Evolutionary conservation across 2,888 invertebrate species (phyloP).

Genomic region (Andrena marginata): DNA sequence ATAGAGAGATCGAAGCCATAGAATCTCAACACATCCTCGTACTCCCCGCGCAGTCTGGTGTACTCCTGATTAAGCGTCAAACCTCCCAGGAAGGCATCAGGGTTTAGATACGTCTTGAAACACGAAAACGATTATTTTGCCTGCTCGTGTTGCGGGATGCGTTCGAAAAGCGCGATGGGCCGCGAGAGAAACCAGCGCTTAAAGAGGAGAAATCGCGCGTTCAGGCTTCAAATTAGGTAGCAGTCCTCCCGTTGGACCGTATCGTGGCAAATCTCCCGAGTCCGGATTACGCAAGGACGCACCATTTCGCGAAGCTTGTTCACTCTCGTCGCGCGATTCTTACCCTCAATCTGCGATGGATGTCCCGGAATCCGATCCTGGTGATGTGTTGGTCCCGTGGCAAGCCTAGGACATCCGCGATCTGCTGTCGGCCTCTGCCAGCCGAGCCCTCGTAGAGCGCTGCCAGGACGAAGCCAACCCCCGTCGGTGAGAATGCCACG

Average conservation of each 20-base stretch:
- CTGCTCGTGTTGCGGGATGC: not conserved
- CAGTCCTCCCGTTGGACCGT: not conserved
- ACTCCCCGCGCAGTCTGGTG: conserved; percentile 90
- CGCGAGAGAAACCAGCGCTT: conserved; percentile 42
- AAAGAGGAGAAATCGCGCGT: conserved; percentile 39
- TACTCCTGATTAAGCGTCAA: conserved; percentile 92
- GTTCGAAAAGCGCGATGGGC: conserved; percentile 31
- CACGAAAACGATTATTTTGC: not conserved
- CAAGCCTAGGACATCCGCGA: conserved; percentile 89
- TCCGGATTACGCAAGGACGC: conserved; percentile 3
- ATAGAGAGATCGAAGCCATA: conserved; percentile 91
- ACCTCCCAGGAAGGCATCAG: conserved; percentile 93
- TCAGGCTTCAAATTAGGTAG: conserved; percentile 31
- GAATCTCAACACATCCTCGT: conserved; percentile 90
- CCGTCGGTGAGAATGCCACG: conserved; percentile 94
- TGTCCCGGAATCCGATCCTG: conserved; percentile 92
- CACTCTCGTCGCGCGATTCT: conserved; percentile 74
- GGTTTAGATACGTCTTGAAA: conserved; percentile 92
- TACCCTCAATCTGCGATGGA: conserved; percentile 93
- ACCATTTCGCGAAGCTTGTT: not conserved
- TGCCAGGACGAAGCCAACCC: conserved; percentile 91
- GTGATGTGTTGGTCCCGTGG: conserved; percentile 91
- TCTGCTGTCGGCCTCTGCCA: conserved; percentile 90
- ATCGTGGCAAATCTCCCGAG: conserved; percentile 8
- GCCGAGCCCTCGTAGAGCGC: conserved; percentile 92